Conservation (phyloP, 2,113 vertebrate species). For the Suricata suricatta region DNA sequence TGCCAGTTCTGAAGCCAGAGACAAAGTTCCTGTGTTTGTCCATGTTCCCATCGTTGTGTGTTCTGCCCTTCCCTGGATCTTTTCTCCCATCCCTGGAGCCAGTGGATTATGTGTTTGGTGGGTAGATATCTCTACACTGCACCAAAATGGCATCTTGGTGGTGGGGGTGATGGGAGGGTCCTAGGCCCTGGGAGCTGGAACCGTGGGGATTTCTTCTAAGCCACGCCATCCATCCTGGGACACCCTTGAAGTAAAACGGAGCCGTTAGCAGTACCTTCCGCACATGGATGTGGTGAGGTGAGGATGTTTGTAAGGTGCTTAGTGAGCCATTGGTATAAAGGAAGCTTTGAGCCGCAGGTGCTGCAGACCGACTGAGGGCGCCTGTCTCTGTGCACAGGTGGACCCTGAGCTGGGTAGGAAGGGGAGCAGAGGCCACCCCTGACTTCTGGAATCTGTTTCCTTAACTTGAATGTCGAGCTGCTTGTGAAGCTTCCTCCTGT, state of each 20-base stretch:
- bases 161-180: neutral
- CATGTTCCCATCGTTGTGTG: neutral
- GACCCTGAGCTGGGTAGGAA: neutral
- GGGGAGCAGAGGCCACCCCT: neutral
- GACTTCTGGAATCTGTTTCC: neutral
- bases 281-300: neutral
- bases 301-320: neutral
- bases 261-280: neutral
- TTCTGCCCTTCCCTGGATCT: slow-evolving; percentile 20
- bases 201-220: slow-evolving; percentile 63
- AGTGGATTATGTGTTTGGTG: neutral
- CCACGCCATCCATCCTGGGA: slow-evolving; percentile 62
- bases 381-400: neutral
- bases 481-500: neutral
- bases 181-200: slow-evolving; percentile 46
- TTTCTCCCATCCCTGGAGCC: neutral
- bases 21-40: neutral
- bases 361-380: neutral
- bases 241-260: slow-evolving; percentile 70
- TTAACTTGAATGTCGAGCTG: slow-evolving; percentile 38
- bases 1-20: slow-evolving; percentile 56
- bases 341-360: neutral
- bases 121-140: neutral
- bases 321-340: neutral
- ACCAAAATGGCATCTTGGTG: neutral